phyloP scores from a whole-genome alignment of 2,113 vertebrate genomes.

The Tetraodon nigroviridis region DNA sequence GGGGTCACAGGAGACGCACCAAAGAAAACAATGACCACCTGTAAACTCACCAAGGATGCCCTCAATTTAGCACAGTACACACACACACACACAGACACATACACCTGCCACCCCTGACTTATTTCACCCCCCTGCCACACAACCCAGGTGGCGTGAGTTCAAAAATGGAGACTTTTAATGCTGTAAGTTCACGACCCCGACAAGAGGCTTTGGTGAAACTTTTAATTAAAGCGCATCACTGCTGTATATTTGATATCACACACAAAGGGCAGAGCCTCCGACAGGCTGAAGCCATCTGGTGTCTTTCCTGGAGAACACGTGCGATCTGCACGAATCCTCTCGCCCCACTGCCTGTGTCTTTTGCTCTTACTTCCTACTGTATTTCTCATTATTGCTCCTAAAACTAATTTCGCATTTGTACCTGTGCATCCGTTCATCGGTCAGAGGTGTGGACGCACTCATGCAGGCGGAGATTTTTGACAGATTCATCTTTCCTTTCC shows the following conservation, averaged over 20 bases:
- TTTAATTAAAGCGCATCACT: constrained; percentile 59
- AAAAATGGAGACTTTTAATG: constrained; percentile 42
- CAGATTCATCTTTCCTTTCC: too few relatives aligned
- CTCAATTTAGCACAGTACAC: constrained; percentile 37
- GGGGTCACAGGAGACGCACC: constrained; percentile 17
- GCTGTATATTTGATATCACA: constrained; percentile 7
- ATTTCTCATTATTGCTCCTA: too few relatives aligned
- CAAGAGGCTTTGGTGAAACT: constrained; percentile 44
- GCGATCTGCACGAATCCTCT: too few relatives aligned
- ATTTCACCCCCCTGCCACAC: constrained; percentile 10
- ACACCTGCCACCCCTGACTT: constrained; percentile 38
- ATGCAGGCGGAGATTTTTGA: too few relatives aligned
- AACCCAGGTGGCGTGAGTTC: constrained; percentile 37
- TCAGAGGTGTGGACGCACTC: too few relatives aligned
- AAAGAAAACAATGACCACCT: constrained; percentile 39
- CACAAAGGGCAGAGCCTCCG: constrained; percentile 17
- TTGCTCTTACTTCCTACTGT: too few relatives aligned
- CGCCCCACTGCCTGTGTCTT: too few relatives aligned
- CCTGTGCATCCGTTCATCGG: too few relatives aligned
- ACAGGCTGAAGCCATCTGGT: constrained; percentile 26
- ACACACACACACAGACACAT: not conserved
- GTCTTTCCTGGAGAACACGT: constrained; percentile 3
- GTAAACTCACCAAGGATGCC: constrained; percentile 26
- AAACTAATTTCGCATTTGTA: too few relatives aligned
- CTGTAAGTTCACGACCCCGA: constrained; percentile 30